These are phyloP conservation scores for Saturnia pavonia DNA, from an alignment of 2,888 invertebrate genomes.

Conservation along the genomic window DNA sequence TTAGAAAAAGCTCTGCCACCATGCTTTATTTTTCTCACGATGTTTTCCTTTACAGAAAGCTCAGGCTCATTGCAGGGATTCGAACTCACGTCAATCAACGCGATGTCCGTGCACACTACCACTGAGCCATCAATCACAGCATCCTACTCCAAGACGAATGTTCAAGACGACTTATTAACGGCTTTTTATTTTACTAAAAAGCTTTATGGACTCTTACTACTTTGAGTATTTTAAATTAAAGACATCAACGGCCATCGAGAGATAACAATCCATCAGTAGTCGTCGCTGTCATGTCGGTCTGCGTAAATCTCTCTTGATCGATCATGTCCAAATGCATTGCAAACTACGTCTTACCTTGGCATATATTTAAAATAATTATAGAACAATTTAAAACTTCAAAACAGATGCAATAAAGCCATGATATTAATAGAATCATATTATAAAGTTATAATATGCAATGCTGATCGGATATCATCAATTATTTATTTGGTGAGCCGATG, in stretches of 20 bases:
- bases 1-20: no score
- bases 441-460: neutral
- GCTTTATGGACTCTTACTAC: no score
- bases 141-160: no score
- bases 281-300: neutral
- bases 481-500: neutral
- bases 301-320: neutral
- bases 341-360: slow-evolving; percentile 3
- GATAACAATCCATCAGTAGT: neutral
- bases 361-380: slow-evolving; percentile 4
- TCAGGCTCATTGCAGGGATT: no score
- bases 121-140: no score
- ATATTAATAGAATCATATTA: slow-evolving; percentile 6
- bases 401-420: slow-evolving; percentile 6
- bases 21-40: no score
- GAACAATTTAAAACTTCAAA: neutral
- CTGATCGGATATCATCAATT: slow-evolving; percentile 10
- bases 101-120: no score
- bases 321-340: neutral
- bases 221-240: neutral
- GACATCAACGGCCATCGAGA: neutral
- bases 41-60: no score
- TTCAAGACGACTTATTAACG: no score
- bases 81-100: no score
- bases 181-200: no score